A percentile compares a stretch with the other conserved stretches of the same genome.
phyloP scores from a whole-genome alignment of 2,888 invertebrate species.

The Agrilus cyanescens region DNA sequence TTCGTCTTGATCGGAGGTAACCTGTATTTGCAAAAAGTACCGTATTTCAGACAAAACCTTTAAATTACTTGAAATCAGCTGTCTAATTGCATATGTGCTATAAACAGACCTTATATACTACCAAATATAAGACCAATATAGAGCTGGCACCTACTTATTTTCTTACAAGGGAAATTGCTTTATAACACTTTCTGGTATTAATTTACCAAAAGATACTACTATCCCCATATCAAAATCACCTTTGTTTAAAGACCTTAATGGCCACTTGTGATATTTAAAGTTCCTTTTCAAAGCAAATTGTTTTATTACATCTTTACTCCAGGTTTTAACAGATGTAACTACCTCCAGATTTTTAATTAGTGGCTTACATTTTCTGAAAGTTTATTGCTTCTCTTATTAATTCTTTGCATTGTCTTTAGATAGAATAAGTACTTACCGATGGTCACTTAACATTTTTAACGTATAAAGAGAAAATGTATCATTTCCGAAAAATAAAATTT shows the following conservation, averaged over 20 bases:
- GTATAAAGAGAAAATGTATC: slow-evolving; percentile 72
- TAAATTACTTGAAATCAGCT: no score
- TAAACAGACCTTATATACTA: no score
- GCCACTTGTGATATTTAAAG: slow-evolving; percentile 56
- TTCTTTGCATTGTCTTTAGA: neutral
- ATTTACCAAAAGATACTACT: slow-evolving; percentile 87
- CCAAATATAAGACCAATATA: no score
- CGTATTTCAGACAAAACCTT: no score
- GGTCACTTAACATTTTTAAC: slow-evolving; percentile 52
- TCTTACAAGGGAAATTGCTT: slow-evolving; percentile 71
- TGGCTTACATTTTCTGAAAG: slow-evolving; percentile 41
- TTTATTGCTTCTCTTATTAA: neutral
- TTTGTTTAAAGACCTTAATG: slow-evolving; percentile 28
- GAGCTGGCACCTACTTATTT: no score
- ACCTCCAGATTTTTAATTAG: slow-evolving; percentile 50
- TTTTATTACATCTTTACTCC: slow-evolving; percentile 49
- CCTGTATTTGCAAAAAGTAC: no score
- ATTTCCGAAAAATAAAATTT: slow-evolving; percentile 75
- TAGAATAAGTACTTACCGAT: slow-evolving; percentile 44
- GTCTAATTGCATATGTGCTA: no score
- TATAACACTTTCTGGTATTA: slow-evolving; percentile 69
- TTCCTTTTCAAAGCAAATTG: slow-evolving; percentile 53
- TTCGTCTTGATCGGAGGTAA: no score
- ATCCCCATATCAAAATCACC: slow-evolving; percentile 70
- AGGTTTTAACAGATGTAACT: slow-evolving; percentile 52